Evolutionary conservation across 2,797 vertebrate genomes (phyloP).

Genomic region (Cossypha caffra): DNA sequence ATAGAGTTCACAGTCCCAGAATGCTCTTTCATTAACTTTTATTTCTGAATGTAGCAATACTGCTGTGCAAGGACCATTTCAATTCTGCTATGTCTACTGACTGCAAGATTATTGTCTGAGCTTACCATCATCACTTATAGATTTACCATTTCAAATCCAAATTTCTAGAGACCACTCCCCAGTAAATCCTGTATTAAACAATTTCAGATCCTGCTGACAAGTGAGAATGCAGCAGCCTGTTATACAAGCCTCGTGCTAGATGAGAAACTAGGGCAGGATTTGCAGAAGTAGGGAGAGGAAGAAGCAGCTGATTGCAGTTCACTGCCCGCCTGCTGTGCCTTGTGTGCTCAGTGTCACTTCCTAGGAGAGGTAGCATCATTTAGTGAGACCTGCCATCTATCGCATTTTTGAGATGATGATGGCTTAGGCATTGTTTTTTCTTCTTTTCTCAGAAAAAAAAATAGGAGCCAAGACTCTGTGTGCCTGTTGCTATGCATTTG

Average conservation of each 20-base stretch:
- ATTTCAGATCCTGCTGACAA: background rate
- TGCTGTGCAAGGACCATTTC: background rate
- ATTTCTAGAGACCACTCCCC: background rate
- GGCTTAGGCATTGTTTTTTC: background rate
- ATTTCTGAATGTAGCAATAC: background rate
- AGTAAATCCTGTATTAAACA: background rate
- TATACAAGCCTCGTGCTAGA: background rate
- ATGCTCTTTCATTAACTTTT: background rate
- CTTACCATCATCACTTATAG: background rate
- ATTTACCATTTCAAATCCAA: background rate
- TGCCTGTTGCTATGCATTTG: background rate
- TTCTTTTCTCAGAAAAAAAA: background rate
- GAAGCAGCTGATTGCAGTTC: background rate
- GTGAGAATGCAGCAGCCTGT: background rate
- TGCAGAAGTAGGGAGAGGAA: background rate
- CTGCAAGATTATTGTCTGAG: background rate
- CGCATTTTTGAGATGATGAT: background rate
- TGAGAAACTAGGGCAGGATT: background rate
- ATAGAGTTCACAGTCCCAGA: background rate
- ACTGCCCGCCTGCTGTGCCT: background rate
- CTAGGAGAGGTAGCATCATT: background rate
- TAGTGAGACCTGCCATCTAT: fast-evolving
- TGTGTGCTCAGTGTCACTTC: no score
- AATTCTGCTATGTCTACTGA: background rate
- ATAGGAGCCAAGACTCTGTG: background rate